Percentiles rank a stretch among this genome's conserved stretches.
phyloP scores from a whole-genome alignment of 1,140 invertebrate species.

The Diuraphis noxia region DNA sequence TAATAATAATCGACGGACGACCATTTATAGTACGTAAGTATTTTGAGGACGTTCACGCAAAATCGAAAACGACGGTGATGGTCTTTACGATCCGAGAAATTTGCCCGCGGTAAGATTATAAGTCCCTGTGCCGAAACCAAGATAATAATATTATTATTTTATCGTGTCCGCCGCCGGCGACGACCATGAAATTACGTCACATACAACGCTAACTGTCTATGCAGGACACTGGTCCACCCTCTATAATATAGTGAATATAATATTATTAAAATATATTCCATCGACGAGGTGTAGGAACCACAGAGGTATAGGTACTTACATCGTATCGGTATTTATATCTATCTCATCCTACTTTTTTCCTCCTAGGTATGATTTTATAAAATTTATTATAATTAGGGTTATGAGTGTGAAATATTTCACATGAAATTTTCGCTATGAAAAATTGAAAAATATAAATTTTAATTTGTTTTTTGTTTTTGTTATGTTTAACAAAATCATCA shows the following conservation, averaged over 20 bases:
- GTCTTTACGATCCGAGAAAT: not conserved
- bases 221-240: not conserved
- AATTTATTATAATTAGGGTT: no score
- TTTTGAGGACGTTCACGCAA: not conserved
- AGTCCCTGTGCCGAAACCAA: not conserved
- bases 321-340: not conserved
- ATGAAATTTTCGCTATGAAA: no score
- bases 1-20: not conserved
- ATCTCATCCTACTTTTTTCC: not conserved
- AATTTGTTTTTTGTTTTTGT: no score
- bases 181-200: not conserved
- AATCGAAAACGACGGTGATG: not conserved
- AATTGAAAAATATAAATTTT: no score
- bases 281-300: not conserved
- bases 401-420: no score
- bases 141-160: slow-evolving; percentile 3
- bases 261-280: not conserved
- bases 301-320: not conserved
- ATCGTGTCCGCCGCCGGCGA: no score
- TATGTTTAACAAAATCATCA: no score
- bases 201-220: not conserved
- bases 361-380: not conserved
- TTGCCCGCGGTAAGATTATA: not conserved
- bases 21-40: not conserved
- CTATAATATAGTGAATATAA: not conserved